phyloP scores from a whole-genome alignment of 2,797 vertebrate species.

The Hippoglossus hippoglossus region DNA sequence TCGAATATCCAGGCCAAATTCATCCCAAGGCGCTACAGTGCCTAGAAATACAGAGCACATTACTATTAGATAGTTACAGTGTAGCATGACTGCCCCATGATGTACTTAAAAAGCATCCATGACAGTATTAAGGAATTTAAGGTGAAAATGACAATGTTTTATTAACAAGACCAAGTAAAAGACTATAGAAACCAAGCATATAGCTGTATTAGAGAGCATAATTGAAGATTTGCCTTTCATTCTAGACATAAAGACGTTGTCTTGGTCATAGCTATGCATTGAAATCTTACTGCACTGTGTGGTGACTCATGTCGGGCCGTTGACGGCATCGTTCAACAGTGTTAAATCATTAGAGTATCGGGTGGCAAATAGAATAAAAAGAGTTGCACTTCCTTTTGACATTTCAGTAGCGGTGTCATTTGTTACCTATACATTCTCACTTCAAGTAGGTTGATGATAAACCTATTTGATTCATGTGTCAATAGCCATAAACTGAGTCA shows the following conservation, averaged over 20 bases:
- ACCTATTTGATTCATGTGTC: neutral
- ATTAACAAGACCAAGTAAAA: too few relatives aligned
- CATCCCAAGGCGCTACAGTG: constrained; percentile 40
- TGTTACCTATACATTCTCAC: neutral
- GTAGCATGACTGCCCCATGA: neutral
- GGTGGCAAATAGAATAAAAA: neutral
- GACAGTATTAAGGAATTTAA: neutral
- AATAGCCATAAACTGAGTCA: neutral
- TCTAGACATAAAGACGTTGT: neutral
- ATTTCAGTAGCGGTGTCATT: neutral
- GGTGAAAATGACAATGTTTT: too few relatives aligned
- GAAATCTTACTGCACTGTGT: too few relatives aligned
- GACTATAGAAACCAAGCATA: too few relatives aligned
- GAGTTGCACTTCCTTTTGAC: neutral
- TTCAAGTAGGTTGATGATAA: neutral
- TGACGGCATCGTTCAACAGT: too few relatives aligned
- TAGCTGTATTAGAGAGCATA: too few relatives aligned
- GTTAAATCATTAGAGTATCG: neutral
- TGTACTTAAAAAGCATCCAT: constrained; percentile 8
- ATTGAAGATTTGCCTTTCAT: too few relatives aligned
- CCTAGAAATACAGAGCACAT: constrained; percentile 19
- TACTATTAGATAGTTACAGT: neutral
- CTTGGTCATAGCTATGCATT: neutral
- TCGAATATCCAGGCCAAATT: constrained; percentile 54
- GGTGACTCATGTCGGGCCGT: too few relatives aligned